Percentiles rank a stretch among this genome's conserved stretches.
Conservation (phyloP, 2,113 vertebrate species). For the Tympanuchus pallidicinctus region DNA sequence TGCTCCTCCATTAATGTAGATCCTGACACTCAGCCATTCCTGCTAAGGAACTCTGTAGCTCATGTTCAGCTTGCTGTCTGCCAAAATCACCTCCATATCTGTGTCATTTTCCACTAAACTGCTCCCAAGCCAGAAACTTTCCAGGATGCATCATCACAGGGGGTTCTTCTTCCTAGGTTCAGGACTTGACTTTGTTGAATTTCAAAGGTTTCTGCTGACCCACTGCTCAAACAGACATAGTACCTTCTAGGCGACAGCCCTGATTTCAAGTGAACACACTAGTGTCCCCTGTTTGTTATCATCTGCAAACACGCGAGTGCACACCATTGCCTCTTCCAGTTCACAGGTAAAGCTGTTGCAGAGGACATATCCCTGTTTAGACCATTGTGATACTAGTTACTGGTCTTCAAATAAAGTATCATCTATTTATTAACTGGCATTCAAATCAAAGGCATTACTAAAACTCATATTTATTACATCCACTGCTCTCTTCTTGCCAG, state of each 20-base stretch:
- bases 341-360: not conserved
- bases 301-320: not conserved
- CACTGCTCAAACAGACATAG: not conserved
- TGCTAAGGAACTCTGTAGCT: not conserved
- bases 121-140: not conserved
- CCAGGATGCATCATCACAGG: not conserved
- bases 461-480: not conserved
- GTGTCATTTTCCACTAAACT: not conserved
- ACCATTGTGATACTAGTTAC: not conserved
- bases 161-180: not conserved
- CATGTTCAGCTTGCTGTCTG: not conserved
- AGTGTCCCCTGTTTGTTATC: not conserved
- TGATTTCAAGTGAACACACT: not conserved
- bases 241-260: not conserved
- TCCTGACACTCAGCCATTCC: not conserved
- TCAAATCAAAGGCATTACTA: not conserved
- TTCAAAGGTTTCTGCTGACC: not conserved
- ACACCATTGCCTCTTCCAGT: not conserved
- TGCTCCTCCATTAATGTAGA: not conserved
- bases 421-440: not conserved
- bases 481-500: not conserved
- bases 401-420: not conserved
- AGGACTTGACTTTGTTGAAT: not conserved
- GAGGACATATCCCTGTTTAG: not conserved
- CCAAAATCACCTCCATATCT: not conserved